Evolutionary conservation across 2,797 vertebrate genomes (phyloP), one percentile per base, ranked within the genome.

Genomic region (Sphenodon punctatus): DNA sequence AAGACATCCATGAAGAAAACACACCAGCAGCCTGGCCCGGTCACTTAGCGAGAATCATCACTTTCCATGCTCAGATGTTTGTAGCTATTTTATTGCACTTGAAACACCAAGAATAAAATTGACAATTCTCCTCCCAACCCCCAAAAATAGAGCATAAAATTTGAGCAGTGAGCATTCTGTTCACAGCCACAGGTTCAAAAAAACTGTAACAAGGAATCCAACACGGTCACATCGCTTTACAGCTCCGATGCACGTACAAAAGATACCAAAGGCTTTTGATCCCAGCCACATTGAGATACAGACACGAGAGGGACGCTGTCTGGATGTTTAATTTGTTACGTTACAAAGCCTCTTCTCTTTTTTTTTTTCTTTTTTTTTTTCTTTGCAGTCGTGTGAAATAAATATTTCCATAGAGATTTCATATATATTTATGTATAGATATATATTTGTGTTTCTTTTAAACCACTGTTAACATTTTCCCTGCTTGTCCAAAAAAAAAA

Each of bases 41-140:
- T 87, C 81, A 91, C 88, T 67, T 70, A 81, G 70, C 76, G 84
- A 92, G 89, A 93, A 93, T 75, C 86, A 92, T 5, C 82, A 51
- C 68, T 87, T 75, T 66, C 74, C 90, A 88, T 89, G 92, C 94
- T 93, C 94, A 92, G 93, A 94, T 94, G 90, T 95, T 90, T 88
- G 89, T 93, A 95, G 94, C 94, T 96, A 94, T 96, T 96, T 79
- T 96, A 96, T 96, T 96, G 95, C 95, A 95, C 95, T 95, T 95
- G 94, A 96, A 93, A 96, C 95, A 96, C 95, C 93, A 94, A 93
- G 94, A 95, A 95, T 95, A 94, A 96, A 96, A 95, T 90, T 88
- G 93, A 96, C 91, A 91, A 70, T 34, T 39, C 81, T 88, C 38
- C 75, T 53, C 1, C 65, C 36, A 4, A 85, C 92, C 89, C 72